Evolutionary conservation across 2,888 invertebrate species (phyloP), one percentile per base, ranked within the genome.

Genomic region (Cloeon dipterum): DNA sequence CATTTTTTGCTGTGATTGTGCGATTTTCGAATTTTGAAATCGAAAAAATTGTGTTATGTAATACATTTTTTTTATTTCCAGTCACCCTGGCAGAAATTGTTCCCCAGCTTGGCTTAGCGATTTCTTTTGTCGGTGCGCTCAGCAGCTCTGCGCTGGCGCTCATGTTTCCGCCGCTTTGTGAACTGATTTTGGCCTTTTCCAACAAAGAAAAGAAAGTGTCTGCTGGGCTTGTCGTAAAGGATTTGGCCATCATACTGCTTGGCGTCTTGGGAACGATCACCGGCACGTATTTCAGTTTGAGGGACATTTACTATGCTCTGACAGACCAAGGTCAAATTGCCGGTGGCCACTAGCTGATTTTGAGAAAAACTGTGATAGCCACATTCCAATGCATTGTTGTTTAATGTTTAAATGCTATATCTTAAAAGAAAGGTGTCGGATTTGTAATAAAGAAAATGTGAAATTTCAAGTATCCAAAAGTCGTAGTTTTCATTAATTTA

Each of bases 71-170:
- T 38, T 44, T 39, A 41, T 33, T 60, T 65, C 14, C 63, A 89
- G 88, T 89, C 61, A 56, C 70, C 8, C 57, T 89, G 44, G 89
- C 91, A 0, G 82, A 82, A 51, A 63, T 76, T 2, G 79, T 93
- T 40, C 91, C 91, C 0, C 69, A 82, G 46, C 58, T 93, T 42
- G 75, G 76, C 3, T 61, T 85, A 2, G 83, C 91, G 57, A 91
- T 93, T 45, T 88, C 89, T 0, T 56, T 93, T 42, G 82, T 93
- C 20, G 93, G 93, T 4, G 85, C 91, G 0, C 66, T 91, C 1
- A 83, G 86, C 51, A 82, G 85, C 46, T 78, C 88, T 4, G 73
- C 82, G 0, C 58, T 93, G 42, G 88, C 88, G 0, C 63, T 93
- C 25, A 65, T 91, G 26, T 79, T 91, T 51, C 91, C 91, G 2